Percentiles rank a stretch among this genome's conserved stretches.
Evolutionary conservation across 2,797 vertebrate species (phyloP).

Genomic region (Rhynchonycteris naso): DNA sequence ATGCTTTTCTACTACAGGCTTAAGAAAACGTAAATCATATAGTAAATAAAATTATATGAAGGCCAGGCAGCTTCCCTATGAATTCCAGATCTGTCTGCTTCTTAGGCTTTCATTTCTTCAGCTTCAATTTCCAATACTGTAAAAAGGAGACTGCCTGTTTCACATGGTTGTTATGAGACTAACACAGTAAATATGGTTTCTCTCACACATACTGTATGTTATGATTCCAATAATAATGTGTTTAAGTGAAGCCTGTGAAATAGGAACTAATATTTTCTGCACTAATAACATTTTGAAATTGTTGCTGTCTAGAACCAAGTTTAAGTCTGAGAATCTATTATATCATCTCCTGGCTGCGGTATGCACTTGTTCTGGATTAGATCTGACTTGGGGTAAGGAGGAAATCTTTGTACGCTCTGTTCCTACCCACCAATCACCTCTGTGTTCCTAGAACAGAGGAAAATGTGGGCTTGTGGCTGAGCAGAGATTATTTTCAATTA

Average conservation of each 20-base stretch:
- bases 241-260: slow-evolving; percentile 16
- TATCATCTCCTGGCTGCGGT: neutral
- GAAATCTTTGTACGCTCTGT: neutral
- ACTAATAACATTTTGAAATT: slow-evolving; percentile 22
- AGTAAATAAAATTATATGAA: neutral
- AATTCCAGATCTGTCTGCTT: slow-evolving; percentile 44
- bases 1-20: neutral
- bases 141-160: neutral
- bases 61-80: neutral
- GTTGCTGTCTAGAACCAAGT: neutral
- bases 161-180: neutral
- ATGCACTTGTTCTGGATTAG: neutral
- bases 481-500: slow-evolving; percentile 37
- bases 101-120: slow-evolving; percentile 23
- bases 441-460: slow-evolving; percentile 14
- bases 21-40: slow-evolving; percentile 4
- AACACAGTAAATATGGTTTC: neutral
- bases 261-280: slow-evolving; percentile 33
- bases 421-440: neutral
- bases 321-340: neutral
- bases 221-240: neutral
- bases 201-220: neutral
- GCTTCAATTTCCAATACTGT: neutral
- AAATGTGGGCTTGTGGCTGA: neutral
- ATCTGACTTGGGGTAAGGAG: neutral